Base-by-base conservation (phyloP, 2,113 vertebrate species). In the Tetrao urogallus region DNA sequence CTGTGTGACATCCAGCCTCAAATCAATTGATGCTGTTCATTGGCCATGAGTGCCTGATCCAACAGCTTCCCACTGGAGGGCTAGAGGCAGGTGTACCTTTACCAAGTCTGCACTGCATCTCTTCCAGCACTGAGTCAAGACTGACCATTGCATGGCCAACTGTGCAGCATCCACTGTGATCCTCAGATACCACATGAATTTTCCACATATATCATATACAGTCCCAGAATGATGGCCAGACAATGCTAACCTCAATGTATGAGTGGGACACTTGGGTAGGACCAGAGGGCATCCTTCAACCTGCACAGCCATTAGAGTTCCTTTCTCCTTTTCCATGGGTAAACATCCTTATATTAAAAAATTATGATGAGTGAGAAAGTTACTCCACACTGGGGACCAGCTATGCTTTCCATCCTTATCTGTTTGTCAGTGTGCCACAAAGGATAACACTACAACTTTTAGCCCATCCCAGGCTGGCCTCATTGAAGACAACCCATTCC, bases 21-120 rank as follows among this genome's bases (percentile, higher is more conserved):
- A 0, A 0, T 9, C 38, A 47, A 64, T 25, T 0, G 0, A 12
- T 60, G 25, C 18, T 82, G 34, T 36, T 83, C 48, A 64, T 54
- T 67, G 36, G 28, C 34, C 56, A 71, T 40, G 28, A 72, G 2
- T 11, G 6, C 40, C 36, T 1, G 16, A 80, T 22, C 9, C 60
- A 69, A 71, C 83, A 30, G 32, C 24, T 56, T 69, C 10, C 36
- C 24, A 58, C 13, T 5, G 14, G 50, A 92, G 36, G 0, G 0
- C 6, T 0, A 1, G 36, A 82, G 45, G 45, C 58, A 85, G 40
- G 11, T 76, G 22, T 20, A 89, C 22, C 13, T 88, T 25, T 42
- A 14, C 38, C 60, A 66, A 36, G 21, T 8, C 28, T 14, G 27
- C 32, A 34, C 2, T 17, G 27, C 45, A 45, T 24, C n/a, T 8